Evolutionary conservation across 2,888 invertebrate genomes (phyloP).

Genomic region (Drosophila vallismaia): DNA sequence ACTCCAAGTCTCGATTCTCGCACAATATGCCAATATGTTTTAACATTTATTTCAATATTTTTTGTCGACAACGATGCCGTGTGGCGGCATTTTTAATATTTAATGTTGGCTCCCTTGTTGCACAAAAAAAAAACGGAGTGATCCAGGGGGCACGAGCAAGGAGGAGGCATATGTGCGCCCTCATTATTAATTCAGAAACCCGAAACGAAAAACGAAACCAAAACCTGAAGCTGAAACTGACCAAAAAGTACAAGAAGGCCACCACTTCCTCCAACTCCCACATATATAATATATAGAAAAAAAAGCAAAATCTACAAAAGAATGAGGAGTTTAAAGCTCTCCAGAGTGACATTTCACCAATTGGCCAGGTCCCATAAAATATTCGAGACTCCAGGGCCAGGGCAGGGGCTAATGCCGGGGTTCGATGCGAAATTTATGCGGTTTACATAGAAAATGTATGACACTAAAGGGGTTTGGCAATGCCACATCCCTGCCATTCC

Average conservation of each 20-base stretch:
- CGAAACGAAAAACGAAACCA: slow-evolving; percentile 47
- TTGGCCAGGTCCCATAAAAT: slow-evolving; percentile 82
- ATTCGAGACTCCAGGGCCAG: slow-evolving; percentile 42
- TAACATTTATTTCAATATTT: slow-evolving; percentile 78
- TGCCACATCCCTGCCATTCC: neutral
- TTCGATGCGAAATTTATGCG: slow-evolving; percentile 67
- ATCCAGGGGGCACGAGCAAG: neutral
- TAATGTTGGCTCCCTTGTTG: slow-evolving; percentile 55
- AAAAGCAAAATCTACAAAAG: neutral
- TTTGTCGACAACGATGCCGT: slow-evolving; percentile 53
- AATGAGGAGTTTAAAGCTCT: slow-evolving; percentile 72
- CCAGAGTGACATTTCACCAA: slow-evolving; percentile 82
- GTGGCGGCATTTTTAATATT: slow-evolving; percentile 75
- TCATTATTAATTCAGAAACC: slow-evolving; percentile 72
- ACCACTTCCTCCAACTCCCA: neutral
- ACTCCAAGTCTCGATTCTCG: slow-evolving; percentile 36
- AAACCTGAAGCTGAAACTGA: slow-evolving; percentile 41
- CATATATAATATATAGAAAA: neutral
- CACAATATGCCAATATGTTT: slow-evolving; percentile 77
- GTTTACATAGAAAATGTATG: slow-evolving; percentile 74
- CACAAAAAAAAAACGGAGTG: neutral
- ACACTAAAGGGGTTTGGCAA: slow-evolving; percentile 66
- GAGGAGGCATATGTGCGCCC: slow-evolving; percentile 56
- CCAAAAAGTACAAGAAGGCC: slow-evolving; percentile 30
- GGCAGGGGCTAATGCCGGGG: slow-evolving; percentile 25